Evolutionary conservation across 2,113 vertebrate species (phyloP), one percentile per base, ranked within the genome.

Genomic region (Microtus richardsoni): DNA sequence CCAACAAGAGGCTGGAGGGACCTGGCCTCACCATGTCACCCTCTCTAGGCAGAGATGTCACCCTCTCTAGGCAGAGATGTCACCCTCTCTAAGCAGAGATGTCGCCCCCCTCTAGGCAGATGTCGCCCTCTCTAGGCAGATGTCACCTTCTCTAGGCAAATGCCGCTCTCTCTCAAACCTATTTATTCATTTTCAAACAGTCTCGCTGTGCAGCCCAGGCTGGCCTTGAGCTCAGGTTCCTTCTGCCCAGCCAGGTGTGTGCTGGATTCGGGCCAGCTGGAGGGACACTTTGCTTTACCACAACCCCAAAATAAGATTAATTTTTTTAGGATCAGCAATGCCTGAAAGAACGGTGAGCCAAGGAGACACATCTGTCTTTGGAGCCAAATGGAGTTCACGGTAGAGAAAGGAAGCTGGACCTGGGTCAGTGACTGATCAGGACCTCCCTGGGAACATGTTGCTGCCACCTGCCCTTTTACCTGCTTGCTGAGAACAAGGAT

Each of bases 401-500:
- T 0, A 39, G 26, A 41, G 77, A 26, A n/a, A n/a, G 12, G 1
- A 58, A 44, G 33, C 8, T 6, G 36, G 36, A 2, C n/a, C 6
- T 10, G 16, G 64, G 36, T 49, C 9, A 39, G 58, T 5, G 49
- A 58, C 24, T 58, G 62, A 36, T 11, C 12, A 1, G 92, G 58
- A 49, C 62, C 28, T 3, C 36, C 78, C 26, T 49, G n/a, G 28
- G 41, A 5, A 14, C 11, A 7, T 26, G 64, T 19, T 41, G n/a
- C 26, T 30, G 66, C 12, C 30, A 22, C 36, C 21, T 47, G 4
- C 21, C 30, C 19, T 54, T 91, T 71, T 89, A 98, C 98, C 95
- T 95, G 75, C 78, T 98, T 96, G 4, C 96, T 98, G 73, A 98
- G 98, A 78, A 98, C 84, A 60, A 97, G 97, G 83, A 97, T 97